These are phyloP conservation scores for Drosophila leonis DNA, from an alignment of 2,888 invertebrate genomes.

Conservation along the genomic window DNA sequence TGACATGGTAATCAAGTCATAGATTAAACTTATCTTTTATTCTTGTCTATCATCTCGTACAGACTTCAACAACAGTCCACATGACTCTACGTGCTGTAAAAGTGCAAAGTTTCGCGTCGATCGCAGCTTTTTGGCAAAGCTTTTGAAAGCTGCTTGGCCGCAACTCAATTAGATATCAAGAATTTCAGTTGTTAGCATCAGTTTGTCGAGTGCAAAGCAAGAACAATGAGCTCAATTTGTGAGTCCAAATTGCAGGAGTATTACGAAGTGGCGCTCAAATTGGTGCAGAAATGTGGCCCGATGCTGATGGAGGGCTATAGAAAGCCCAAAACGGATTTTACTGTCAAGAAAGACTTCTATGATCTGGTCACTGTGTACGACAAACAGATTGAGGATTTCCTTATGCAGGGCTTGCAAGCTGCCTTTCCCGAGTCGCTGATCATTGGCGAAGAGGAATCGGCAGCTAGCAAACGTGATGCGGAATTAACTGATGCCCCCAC, in stretches of 20 bases:
- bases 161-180: constrained; percentile 16
- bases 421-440: constrained; percentile 89
- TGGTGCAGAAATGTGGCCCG: constrained; percentile 83
- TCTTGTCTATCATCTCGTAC: constrained; percentile 8
- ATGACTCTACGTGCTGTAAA: constrained; percentile 1
- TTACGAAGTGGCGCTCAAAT: constrained; percentile 78
- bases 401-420: constrained; percentile 87
- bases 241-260: constrained; percentile 77
- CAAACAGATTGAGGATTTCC: constrained; percentile 90
- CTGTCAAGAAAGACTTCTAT: constrained; percentile 87
- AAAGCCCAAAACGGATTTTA: constrained; percentile 78
- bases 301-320: constrained; percentile 82
- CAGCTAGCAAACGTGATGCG: constrained; percentile 78
- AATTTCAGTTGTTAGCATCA: constrained; percentile 40
- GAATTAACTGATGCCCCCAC: constrained; percentile 91
- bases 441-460: constrained; percentile 91
- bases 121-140: constrained; percentile 51
- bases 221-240: constrained; percentile 48
- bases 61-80: constrained; percentile 10
- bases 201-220: constrained; percentile 23
- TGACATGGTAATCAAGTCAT: constrained; percentile 21
- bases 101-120: constrained; percentile 36
- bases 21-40: constrained; percentile 25
- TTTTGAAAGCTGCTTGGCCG: constrained; percentile 27
- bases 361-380: constrained; percentile 94